Conservation (phyloP, 2,888 invertebrate species). For the Mantis religiosa region DNA sequence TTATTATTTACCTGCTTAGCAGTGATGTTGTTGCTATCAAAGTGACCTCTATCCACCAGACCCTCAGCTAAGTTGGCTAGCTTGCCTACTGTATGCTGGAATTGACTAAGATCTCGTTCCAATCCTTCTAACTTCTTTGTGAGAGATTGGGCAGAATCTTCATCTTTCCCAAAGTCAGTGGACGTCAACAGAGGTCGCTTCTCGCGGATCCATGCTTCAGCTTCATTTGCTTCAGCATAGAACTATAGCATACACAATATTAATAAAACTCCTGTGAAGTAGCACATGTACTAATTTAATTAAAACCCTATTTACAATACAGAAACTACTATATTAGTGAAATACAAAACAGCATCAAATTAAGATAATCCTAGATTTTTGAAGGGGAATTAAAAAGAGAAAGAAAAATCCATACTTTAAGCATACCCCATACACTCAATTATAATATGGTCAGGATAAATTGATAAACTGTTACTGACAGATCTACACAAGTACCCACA, state of each 20-base stretch:
- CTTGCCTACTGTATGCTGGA: slow-evolving; percentile 66
- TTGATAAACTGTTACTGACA: too few species aligned
- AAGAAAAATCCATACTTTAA: too few species aligned
- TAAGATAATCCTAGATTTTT: too few species aligned
- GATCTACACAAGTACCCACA: too few species aligned
- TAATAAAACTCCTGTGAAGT: too few species aligned
- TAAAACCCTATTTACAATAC: too few species aligned
- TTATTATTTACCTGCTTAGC: slow-evolving; percentile 52
- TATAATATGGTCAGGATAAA: too few species aligned
- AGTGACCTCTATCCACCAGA: slow-evolving; percentile 70
- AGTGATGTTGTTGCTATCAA: slow-evolving; percentile 70
- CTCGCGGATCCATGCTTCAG: slow-evolving; percentile 88
- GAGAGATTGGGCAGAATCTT: slow-evolving; percentile 81
- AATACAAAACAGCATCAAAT: too few species aligned
- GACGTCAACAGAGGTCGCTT: slow-evolving; percentile 71
- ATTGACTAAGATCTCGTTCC: slow-evolving; percentile 77
- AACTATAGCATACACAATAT: slow-evolving; percentile 52
- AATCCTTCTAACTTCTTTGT: slow-evolving; percentile 79
- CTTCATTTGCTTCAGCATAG: slow-evolving; percentile 84
- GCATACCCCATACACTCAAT: too few species aligned
- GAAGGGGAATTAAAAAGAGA: too few species aligned
- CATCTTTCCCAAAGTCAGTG: slow-evolving; percentile 84
- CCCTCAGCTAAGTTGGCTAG: slow-evolving; percentile 63
- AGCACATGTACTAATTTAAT: too few species aligned
- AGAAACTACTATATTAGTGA: too few species aligned